Percentiles rank a stretch among this genome's conserved stretches.
Evolutionary conservation across 2,797 vertebrate genomes (phyloP).

Genomic region (Salmo trutta): DNA sequence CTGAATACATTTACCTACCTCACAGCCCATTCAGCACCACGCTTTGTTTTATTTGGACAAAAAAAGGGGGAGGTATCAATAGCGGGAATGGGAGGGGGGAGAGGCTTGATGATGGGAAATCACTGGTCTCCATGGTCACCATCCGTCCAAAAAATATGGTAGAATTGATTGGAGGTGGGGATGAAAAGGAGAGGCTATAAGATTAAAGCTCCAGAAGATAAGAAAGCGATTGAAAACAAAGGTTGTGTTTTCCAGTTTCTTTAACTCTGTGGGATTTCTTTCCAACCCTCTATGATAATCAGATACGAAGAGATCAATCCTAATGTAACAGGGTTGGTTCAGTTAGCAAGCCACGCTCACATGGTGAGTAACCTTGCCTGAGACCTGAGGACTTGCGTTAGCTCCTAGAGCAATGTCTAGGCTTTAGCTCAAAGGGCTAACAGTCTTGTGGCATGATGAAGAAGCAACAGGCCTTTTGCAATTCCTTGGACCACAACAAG

Average conservation of each 20-base stretch:
- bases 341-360: background rate
- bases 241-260: no score
- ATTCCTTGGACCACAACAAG: constrained; percentile 51
- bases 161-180: constrained; percentile 68
- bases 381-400: background rate
- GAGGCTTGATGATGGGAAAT: constrained; percentile 71
- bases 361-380: background rate
- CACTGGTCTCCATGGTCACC: constrained; percentile 81
- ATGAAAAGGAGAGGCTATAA: constrained; percentile 72
- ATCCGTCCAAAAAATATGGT: constrained; percentile 71
- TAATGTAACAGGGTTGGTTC: background rate
- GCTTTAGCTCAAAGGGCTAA: background rate
- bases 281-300: constrained; percentile 40
- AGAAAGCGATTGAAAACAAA: no score
- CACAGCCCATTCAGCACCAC: constrained; percentile 85
- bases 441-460: background rate
- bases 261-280: no score
- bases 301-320: constrained; percentile 54
- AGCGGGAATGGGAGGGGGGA: constrained; percentile 53
- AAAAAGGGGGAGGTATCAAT: constrained; percentile 69
- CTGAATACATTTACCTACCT: constrained; percentile 99
- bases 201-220: constrained; percentile 64
- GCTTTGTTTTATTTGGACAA: constrained; percentile 80
- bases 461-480: constrained; percentile 58
- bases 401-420: background rate